Conservation (phyloP, 2,113 vertebrate species). For the Antennarius striatus region DNA sequence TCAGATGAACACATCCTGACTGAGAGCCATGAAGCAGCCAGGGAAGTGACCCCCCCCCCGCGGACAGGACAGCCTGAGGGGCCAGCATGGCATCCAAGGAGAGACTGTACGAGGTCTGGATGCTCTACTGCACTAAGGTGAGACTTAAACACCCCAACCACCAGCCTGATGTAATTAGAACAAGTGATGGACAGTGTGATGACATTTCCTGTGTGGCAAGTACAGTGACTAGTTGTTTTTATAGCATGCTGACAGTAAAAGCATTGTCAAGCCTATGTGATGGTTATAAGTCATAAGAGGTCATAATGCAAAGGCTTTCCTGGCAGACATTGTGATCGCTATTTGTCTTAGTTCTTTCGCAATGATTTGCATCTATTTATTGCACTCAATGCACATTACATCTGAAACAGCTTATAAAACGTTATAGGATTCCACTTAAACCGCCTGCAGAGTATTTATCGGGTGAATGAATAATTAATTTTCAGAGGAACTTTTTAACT, state of each 20-base stretch:
- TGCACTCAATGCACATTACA: neutral
- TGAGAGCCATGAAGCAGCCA: conserved; percentile 57
- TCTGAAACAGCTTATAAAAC: conserved; percentile 10
- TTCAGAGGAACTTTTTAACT: neutral
- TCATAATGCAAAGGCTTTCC: no score
- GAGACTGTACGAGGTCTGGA: conserved; percentile 97
- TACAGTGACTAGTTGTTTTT: neutral
- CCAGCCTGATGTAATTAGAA: conserved; percentile 5
- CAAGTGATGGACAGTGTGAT: conserved; percentile 24
- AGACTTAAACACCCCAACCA: conserved; percentile 17
- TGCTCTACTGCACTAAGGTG: conserved; percentile 98
- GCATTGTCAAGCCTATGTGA: no score
- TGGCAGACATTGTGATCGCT: no score
- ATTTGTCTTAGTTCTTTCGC: no score
- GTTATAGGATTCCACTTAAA: conserved; percentile 5
- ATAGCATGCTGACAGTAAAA: no score
- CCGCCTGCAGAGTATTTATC: neutral
- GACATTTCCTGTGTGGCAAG: conserved; percentile 12
- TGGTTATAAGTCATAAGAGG: no score
- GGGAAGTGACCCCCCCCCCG: conserved; percentile 65
- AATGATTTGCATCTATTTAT: neutral
- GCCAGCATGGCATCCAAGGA: conserved; percentile 94
- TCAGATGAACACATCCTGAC: conserved; percentile 33
- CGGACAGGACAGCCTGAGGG: conserved; percentile 43
- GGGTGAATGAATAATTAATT: conserved; percentile 18